These are phyloP conservation scores for Stegostoma tigrinum DNA, from an alignment of 2,113 vertebrate species.

Conservation along the genomic window DNA sequence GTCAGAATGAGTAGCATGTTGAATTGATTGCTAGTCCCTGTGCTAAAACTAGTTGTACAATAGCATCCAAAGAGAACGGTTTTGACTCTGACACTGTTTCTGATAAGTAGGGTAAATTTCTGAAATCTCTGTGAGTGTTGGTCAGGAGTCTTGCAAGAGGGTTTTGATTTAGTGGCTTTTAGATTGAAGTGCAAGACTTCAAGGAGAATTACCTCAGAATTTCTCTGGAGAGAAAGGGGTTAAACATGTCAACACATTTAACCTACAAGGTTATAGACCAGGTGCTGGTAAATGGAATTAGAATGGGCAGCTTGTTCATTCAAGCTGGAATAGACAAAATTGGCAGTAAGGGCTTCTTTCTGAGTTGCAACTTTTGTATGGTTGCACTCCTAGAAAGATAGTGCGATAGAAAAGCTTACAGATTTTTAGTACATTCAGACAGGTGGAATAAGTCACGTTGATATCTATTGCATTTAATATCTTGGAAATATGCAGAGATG, in stretches of 20 bases:
- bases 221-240: neutral
- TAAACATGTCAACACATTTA: neutral
- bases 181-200: neutral
- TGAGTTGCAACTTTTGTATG: too few relatives aligned
- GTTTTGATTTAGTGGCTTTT: neutral
- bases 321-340: too few relatives aligned
- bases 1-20: neutral
- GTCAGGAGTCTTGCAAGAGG: neutral
- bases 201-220: neutral
- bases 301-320: too few relatives aligned
- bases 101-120: neutral
- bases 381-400: neutral
- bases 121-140: neutral
- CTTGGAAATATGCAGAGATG: too few relatives aligned
- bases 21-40: neutral
- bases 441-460: too few relatives aligned
- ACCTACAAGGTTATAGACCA: too few relatives aligned
- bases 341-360: too few relatives aligned
- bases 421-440: neutral
- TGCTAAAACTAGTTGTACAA: neutral
- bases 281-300: too few relatives aligned
- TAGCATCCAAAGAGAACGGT: neutral
- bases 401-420: neutral
- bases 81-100: neutral
- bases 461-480: too few relatives aligned